These are phyloP conservation scores for Bos indicus DNA, from an alignment of 2,113 vertebrate species.

Conservation along the genomic window DNA sequence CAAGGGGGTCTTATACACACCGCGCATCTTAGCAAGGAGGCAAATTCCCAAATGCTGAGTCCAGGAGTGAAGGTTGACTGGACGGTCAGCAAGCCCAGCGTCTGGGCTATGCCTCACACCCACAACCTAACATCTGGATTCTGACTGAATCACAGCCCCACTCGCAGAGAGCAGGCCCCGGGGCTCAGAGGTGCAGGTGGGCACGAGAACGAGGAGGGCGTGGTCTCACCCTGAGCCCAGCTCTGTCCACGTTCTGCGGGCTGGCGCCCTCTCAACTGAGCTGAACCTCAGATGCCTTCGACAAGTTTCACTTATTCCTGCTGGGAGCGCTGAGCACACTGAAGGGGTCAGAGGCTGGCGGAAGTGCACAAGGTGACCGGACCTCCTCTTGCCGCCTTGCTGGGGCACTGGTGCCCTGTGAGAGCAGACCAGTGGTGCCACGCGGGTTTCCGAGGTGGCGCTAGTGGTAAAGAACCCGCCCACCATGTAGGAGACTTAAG, in stretches of 20 bases:
- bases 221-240: background rate
- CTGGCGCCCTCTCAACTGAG: background rate
- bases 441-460: background rate
- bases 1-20: background rate
- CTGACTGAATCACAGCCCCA: background rate
- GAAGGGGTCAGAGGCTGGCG: background rate
- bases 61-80: no score
- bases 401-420: no score
- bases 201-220: background rate
- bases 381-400: background rate
- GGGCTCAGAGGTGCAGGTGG: background rate
- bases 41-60: no score
- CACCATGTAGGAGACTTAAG: background rate
- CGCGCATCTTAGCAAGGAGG: fast-evolving
- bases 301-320: background rate
- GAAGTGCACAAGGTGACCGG: background rate
- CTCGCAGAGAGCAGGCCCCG: background rate
- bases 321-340: background rate
- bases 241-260: background rate
- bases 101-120: fast-evolving
- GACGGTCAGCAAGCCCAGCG: fast-evolving
- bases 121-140: background rate
- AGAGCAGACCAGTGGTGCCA: background rate
- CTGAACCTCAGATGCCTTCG: background rate
- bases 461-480: background rate